phyloP scores from a whole-genome alignment of 2,888 invertebrate species.

The Euplexia lucipara region DNA sequence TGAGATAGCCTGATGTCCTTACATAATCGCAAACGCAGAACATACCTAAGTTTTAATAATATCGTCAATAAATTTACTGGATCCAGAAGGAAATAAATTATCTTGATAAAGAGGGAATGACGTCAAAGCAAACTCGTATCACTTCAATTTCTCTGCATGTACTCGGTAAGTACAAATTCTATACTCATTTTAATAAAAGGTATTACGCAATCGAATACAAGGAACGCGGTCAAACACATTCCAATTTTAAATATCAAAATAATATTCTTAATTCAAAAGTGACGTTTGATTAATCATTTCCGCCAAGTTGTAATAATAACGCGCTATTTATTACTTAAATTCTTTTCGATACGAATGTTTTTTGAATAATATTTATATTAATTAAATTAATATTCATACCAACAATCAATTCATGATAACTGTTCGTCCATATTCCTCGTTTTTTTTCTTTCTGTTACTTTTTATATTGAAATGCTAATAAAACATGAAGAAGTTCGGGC shows the following conservation, averaged over 20 bases:
- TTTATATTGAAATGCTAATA: slow-evolving; percentile 20
- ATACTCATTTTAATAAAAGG: not conserved
- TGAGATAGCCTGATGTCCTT: no score
- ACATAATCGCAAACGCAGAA: not conserved
- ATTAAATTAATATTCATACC: slow-evolving; percentile 25
- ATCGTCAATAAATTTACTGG: slow-evolving; percentile 11
- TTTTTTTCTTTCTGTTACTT: slow-evolving; percentile 12
- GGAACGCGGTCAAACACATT: slow-evolving; percentile 42
- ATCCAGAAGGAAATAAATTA: slow-evolving; percentile 40
- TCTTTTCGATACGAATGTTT: slow-evolving; percentile 22
- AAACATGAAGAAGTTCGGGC: slow-evolving; percentile 18
- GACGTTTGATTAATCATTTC: slow-evolving; percentile 60
- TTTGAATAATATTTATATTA: slow-evolving; percentile 48
- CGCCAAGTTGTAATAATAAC: slow-evolving; percentile 47
- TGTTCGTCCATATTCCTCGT: slow-evolving; percentile 2
- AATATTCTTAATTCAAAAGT: slow-evolving; percentile 50
- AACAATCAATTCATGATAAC: slow-evolving; percentile 30
- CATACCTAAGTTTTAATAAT: not conserved
- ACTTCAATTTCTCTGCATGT: slow-evolving; percentile 22
- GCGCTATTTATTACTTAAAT: slow-evolving; percentile 35
- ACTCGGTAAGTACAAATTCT: not conserved
- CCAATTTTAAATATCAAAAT: slow-evolving; percentile 36
- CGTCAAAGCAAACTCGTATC: slow-evolving; percentile 26
- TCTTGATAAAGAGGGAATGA: slow-evolving; percentile 40
- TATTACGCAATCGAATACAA: slow-evolving; percentile 14